Percentiles rank a stretch among this genome's conserved stretches.
Evolutionary conservation across 92 coral and sea anemone species (phyloP).

Genomic region (Zoanthus gigantus): DNA sequence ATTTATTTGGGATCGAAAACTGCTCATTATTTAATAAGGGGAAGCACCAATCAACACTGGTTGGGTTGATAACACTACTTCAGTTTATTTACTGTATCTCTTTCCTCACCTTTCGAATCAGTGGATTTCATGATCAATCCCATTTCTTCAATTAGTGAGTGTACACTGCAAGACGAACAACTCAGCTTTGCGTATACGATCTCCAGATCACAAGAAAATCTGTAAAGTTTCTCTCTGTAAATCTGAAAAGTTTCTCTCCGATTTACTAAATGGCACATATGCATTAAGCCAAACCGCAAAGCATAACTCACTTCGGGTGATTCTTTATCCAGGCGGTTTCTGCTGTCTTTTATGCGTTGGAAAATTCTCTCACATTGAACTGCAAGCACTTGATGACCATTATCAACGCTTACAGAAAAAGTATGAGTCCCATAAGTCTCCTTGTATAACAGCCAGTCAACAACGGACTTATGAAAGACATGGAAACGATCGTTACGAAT

Average conservation of each 20-base stretch:
- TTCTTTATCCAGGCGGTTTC: not conserved
- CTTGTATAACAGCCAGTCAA: constrained; percentile 64
- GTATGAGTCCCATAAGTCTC: constrained; percentile 50
- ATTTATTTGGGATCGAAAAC: too few species aligned
- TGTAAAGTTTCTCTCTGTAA: constrained; percentile 37
- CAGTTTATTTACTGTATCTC: too few species aligned
- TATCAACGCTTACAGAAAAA: constrained; percentile 46
- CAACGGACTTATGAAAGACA: constrained; percentile 73
- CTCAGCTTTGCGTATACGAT: constrained; percentile 58
- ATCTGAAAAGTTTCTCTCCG: constrained; percentile 31
- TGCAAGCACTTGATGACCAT: constrained; percentile 64
- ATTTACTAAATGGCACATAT: constrained; percentile 40
- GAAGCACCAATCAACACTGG: too few species aligned
- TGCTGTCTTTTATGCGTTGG: constrained; percentile 32
- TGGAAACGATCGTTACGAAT: constrained; percentile 54
- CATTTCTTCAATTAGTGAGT: constrained; percentile 68
- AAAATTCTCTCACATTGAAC: constrained; percentile 49
- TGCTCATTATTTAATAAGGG: too few species aligned
- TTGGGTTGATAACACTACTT: too few species aligned
- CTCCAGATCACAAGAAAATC: constrained; percentile 48
- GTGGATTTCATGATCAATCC: constrained; percentile 34
- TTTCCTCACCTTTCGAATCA: constrained; percentile 17
- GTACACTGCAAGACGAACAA: constrained; percentile 50
- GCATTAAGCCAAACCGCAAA: constrained; percentile 63
- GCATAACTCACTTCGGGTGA: constrained; percentile 62